A percentile compares a stretch with the other conserved stretches of the same genome.
Conservation (phyloP, 2,888 invertebrate genomes). For the Leucoma salicis region DNA sequence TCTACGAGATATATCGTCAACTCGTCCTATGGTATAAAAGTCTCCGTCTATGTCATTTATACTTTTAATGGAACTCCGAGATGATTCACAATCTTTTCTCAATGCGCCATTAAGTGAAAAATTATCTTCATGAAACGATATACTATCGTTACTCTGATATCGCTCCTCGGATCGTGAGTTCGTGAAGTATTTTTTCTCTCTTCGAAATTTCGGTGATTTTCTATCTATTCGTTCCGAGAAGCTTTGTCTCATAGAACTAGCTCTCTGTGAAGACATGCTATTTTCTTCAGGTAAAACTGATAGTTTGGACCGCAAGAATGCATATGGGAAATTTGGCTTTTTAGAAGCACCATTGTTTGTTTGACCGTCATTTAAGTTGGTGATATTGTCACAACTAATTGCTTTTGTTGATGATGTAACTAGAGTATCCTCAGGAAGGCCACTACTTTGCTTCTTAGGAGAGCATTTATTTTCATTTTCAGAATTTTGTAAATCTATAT, state of each 20-base stretch:
- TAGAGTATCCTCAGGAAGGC: slow-evolving; percentile 62
- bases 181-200: slow-evolving; percentile 63
- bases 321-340: slow-evolving; percentile 88
- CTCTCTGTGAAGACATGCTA: slow-evolving; percentile 75
- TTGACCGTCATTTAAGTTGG: slow-evolving; percentile 78
- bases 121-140: slow-evolving; percentile 73
- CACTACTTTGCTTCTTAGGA: slow-evolving; percentile 56
- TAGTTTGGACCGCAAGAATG: slow-evolving; percentile 88
- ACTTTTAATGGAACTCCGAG: slow-evolving; percentile 70
- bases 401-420: slow-evolving; percentile 82
- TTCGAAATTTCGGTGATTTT: slow-evolving; percentile 70
- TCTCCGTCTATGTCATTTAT: slow-evolving; percentile 64
- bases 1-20: slow-evolving; percentile 62
- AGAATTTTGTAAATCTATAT: slow-evolving; percentile 84
- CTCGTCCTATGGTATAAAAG: slow-evolving; percentile 51
- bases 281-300: slow-evolving; percentile 90
- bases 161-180: slow-evolving; percentile 84
- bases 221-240: slow-evolving; percentile 76
- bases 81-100: slow-evolving; percentile 62
- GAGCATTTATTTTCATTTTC: slow-evolving; percentile 62
- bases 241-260: slow-evolving; percentile 75
- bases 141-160: slow-evolving; percentile 79
- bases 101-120: slow-evolving; percentile 64
- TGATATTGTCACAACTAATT: slow-evolving; percentile 87
- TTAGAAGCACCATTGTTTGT: slow-evolving; percentile 73